Conservation (phyloP, 2,888 invertebrate species). For the Drosophila mimetica region DNA sequence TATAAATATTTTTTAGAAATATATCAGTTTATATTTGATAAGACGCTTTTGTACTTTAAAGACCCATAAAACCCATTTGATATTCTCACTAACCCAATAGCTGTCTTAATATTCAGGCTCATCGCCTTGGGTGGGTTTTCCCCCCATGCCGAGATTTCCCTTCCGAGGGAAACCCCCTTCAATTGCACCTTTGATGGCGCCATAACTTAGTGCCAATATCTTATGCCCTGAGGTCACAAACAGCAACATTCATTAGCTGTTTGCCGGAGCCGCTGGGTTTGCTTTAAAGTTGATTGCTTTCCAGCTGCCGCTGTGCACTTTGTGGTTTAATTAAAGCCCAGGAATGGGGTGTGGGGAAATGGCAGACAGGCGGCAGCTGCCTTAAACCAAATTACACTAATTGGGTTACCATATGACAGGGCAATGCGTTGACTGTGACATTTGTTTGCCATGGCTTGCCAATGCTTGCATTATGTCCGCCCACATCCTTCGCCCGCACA, state of each 20-base stretch:
- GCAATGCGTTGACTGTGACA: constrained; percentile 49
- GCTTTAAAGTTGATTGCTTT: constrained; percentile 47
- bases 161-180: background rate
- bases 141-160: background rate
- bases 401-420: constrained; percentile 64
- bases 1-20: too few species aligned
- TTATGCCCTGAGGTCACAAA: constrained; percentile 12
- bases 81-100: background rate
- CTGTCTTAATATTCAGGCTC: background rate
- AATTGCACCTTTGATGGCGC: constrained; percentile 26
- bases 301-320: constrained; percentile 30
- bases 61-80: background rate
- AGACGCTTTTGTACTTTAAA: too few species aligned
- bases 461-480: constrained; percentile 48
- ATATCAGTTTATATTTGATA: too few species aligned
- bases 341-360: constrained; percentile 2
- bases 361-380: constrained; percentile 34
- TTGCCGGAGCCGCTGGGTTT: constrained; percentile 18
- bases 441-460: constrained; percentile 55
- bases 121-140: background rate
- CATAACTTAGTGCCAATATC: constrained; percentile 30
- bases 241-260: constrained; percentile 38
- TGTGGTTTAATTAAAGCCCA: constrained; percentile 55
- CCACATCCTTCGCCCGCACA: constrained; percentile 19
- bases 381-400: constrained; percentile 60